Percentiles rank a stretch among this genome's conserved stretches.
These are phyloP conservation scores for Procavia capensis DNA, from an alignment of 2,113 vertebrate genomes.

Conservation along the genomic window DNA sequence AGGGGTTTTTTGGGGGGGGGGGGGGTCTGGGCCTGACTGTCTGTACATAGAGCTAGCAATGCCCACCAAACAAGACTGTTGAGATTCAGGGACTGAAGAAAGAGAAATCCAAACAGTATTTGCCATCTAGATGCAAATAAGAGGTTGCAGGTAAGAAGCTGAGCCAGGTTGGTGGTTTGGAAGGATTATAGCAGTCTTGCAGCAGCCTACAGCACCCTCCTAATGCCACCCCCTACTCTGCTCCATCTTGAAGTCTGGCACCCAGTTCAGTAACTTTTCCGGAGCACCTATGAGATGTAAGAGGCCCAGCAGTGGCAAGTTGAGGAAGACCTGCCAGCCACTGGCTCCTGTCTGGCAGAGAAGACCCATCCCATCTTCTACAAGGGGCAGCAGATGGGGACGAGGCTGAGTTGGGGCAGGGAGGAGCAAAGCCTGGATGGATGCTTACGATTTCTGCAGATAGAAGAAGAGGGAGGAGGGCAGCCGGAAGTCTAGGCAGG, in stretches of 20 bases:
- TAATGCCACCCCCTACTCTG: background rate
- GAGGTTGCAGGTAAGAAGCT: background rate
- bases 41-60: accelerated
- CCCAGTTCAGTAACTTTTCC: background rate
- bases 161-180: background rate
- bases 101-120: background rate
- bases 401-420: background rate
- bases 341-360: accelerated
- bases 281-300: background rate
- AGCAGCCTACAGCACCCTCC: background rate
- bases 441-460: background rate
- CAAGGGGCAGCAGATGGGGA: too few species aligned
- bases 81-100: background rate
- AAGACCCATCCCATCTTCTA: background rate
- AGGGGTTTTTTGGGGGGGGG: background rate
- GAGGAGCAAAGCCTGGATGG: background rate
- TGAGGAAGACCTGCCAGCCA: background rate
- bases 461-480: background rate
- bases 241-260: background rate
- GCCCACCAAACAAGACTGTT: accelerated
- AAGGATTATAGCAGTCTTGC: background rate
- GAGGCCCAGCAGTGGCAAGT: background rate
- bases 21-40: background rate
- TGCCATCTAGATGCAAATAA: background rate
- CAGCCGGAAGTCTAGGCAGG: background rate